A percentile compares a stretch with the other conserved stretches of the same genome.
Conservation (phyloP, 2,113 vertebrate species). For the Aspidoscelis tigris region DNA sequence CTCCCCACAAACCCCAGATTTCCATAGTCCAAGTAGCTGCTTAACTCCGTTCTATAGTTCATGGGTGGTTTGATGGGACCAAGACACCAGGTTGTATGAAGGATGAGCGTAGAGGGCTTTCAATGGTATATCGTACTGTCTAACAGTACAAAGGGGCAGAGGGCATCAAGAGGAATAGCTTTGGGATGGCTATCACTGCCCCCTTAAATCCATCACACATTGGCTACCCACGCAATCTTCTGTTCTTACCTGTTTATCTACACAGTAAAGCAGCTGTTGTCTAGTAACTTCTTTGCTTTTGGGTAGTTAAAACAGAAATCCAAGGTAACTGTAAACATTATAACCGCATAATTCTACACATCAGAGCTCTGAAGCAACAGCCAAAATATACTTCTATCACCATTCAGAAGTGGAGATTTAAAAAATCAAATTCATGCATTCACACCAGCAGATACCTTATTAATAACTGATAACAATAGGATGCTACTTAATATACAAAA, state of each 20-base stretch:
- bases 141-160: too few species aligned
- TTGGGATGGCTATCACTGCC: too few species aligned
- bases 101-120: too few species aligned
- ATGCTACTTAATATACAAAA: constrained; percentile 16
- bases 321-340: neutral
- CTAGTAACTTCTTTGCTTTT: neutral
- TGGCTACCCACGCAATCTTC: too few species aligned
- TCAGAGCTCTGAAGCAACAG: neutral
- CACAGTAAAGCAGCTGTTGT: neutral
- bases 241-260: neutral
- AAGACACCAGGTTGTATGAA: too few species aligned
- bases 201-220: too few species aligned
- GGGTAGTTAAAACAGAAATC: neutral
- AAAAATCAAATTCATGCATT: neutral
- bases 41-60: too few species aligned
- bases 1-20: too few species aligned
- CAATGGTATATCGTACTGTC: too few species aligned
- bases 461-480: constrained; percentile 5
- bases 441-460: neutral
- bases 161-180: too few species aligned
- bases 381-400: constrained; percentile 14
- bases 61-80: too few species aligned
- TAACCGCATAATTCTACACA: neutral
- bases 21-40: too few species aligned
- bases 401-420: neutral